A percentile compares a stretch with the other conserved stretches of the same genome.
Evolutionary conservation across 2,113 vertebrate species (phyloP).

Genomic region (Galeopterus variegatus): DNA sequence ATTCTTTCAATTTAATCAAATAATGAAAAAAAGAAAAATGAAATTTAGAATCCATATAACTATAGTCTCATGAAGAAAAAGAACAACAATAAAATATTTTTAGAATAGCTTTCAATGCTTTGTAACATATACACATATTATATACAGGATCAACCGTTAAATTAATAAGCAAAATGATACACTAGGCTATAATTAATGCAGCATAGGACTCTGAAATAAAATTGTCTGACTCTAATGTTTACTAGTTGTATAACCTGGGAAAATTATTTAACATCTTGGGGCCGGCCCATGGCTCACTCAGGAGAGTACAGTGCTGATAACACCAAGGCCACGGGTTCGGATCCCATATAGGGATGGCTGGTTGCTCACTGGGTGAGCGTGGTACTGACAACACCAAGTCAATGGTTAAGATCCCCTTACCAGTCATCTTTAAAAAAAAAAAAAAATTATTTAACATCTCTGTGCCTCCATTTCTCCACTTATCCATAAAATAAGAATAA

Average conservation of each 20-base stretch:
- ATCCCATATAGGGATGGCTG: no score
- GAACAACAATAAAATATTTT: background rate
- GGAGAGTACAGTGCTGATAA: no score
- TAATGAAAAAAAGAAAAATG: slow-evolving; percentile 43
- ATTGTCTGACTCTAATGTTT: background rate
- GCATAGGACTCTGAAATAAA: slow-evolving; percentile 56
- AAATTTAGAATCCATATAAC: slow-evolving; percentile 13
- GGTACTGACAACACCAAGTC: no score
- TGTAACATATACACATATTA: background rate
- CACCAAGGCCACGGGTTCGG: no score
- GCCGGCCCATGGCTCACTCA: no score
- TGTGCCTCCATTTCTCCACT: background rate
- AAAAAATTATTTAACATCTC: slow-evolving; percentile 41
- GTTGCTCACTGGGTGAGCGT: no score
- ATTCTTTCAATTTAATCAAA: slow-evolving; percentile 34
- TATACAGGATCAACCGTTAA: background rate
- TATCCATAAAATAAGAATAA: slow-evolving; percentile 35
- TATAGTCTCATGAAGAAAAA: background rate
- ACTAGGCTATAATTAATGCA: background rate
- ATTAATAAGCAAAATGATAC: slow-evolving; percentile 9
- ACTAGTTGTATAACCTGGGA: background rate
- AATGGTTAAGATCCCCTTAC: no score
- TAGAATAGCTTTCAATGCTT: slow-evolving; percentile 29
- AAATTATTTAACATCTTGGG: slow-evolving; percentile 50
- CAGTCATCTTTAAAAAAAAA: no score